These are phyloP conservation scores for Bombus breviceps DNA, from an alignment of 1,140 invertebrate genomes.

Conservation along the genomic window DNA sequence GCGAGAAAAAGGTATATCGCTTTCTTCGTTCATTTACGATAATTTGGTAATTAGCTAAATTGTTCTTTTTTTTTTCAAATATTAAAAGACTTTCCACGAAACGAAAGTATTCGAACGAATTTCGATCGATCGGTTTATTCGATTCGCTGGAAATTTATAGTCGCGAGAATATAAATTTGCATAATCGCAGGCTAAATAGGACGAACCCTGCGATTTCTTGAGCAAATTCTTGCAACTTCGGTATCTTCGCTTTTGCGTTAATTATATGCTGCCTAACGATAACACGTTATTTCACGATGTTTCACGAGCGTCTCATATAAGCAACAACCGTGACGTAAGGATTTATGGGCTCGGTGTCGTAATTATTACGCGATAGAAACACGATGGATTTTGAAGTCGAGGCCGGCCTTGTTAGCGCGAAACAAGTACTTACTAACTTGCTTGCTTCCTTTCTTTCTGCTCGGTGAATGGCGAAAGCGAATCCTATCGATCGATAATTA, in stretches of 20 bases:
- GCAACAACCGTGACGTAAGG: conserved; percentile 20
- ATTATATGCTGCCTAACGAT: not conserved
- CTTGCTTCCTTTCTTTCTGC: not conserved
- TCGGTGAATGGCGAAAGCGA: not conserved
- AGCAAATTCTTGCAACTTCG: too few species aligned
- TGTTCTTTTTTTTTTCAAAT: too few species aligned
- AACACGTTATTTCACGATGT: not conserved
- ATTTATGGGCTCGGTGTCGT: conserved; percentile 27
- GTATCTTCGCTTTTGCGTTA: not conserved
- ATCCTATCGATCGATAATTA: not conserved
- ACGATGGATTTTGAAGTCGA: not conserved
- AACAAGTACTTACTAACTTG: not conserved
- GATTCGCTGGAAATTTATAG: too few species aligned
- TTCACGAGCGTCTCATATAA: not conserved
- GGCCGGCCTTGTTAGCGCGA: too few species aligned
- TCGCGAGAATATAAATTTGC: too few species aligned
- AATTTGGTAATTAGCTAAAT: not conserved
- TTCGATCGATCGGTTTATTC: too few species aligned
- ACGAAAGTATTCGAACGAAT: too few species aligned
- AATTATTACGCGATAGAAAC: conserved; percentile 42
- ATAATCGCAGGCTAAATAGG: too few species aligned
- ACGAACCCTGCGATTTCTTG: too few species aligned
- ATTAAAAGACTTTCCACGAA: too few species aligned
- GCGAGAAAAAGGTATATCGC: too few species aligned
- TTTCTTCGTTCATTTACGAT: not conserved